Evolutionary conservation across 2,113 vertebrate genomes (phyloP), one percentile per base, ranked within the genome.

Genomic region (Takifugu bimaculatus): DNA sequence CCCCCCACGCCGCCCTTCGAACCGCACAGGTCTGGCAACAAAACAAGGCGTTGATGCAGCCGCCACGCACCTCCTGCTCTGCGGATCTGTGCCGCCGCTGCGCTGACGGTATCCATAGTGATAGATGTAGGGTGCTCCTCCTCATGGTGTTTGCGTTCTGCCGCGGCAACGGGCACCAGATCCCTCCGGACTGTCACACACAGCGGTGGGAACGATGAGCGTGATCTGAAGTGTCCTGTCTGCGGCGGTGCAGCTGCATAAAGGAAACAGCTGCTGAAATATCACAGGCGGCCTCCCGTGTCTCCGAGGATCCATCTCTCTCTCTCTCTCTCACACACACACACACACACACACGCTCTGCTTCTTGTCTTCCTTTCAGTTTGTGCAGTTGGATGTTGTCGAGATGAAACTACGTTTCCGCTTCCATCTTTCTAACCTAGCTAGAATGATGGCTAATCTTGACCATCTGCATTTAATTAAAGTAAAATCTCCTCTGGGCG

Each of bases 261-360:
- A 85, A 84, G 83, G 72, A 88, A 91, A 87, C 90, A 89, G 83
- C 84, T 90, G 90, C 86, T 89, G 81, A 81, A 75, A 74, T 78
- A 68, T 86, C 73, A 77, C 77, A 70, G 63, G 26, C 77, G 28
- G 50, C 67, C 76, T 75, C 62, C 69, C 35, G 26, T 68, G 78
- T 84, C 79, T 79, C 77, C 78, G 67, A 0, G 60, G 66, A 84
- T 86, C 84, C 54, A 71, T 84, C 81, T 68, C 62, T 53, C 55
- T 84, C 81, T 68, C 62, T 53, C 55, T 55, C 52, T 28, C 53
- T 59, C 66, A 69, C 73, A 78, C 78, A 77, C 64, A 83, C 74
- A 89, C 86, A 78, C 87, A 79, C 78, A 81, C 85, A 89, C 88
- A 80, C 35, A 39, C 28, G 9, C 50, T 9, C 27, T 27, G 27